phyloP scores from a whole-genome alignment of 2,888 invertebrate species.

The Drosophila longiperda region DNA sequence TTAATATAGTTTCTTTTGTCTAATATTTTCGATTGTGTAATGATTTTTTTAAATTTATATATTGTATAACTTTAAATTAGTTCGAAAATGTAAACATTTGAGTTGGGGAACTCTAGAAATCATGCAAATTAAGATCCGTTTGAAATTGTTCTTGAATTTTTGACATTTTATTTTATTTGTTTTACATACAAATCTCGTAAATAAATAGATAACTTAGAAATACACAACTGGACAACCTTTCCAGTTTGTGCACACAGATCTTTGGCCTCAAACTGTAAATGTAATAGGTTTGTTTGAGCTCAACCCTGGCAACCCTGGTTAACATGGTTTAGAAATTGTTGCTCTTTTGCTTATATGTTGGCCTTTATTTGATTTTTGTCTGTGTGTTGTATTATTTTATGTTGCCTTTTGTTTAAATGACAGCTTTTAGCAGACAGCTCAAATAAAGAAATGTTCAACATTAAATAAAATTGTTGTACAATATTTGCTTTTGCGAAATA shows the following conservation, averaged over 20 bases:
- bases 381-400: neutral
- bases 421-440: too few relatives aligned
- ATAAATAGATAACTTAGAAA: neutral
- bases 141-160: neutral
- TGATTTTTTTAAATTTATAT: neutral
- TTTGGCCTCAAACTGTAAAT: neutral
- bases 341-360: neutral
- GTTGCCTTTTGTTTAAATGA: conserved; percentile 1
- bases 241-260: neutral
- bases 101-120: neutral
- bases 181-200: neutral
- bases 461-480: conserved; percentile 62
- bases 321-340: neutral
- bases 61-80: neutral
- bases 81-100: neutral
- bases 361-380: neutral
- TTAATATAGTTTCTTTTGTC: neutral
- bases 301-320: neutral
- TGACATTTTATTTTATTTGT: neutral
- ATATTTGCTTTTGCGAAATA: conserved; percentile 72
- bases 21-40: neutral
- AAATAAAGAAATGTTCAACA: conserved; percentile 32
- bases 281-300: neutral
- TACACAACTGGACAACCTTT: neutral
- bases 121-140: neutral